phyloP scores from a whole-genome alignment of 2,113 vertebrate genomes.

The Cyanoliseus patagonus region DNA sequence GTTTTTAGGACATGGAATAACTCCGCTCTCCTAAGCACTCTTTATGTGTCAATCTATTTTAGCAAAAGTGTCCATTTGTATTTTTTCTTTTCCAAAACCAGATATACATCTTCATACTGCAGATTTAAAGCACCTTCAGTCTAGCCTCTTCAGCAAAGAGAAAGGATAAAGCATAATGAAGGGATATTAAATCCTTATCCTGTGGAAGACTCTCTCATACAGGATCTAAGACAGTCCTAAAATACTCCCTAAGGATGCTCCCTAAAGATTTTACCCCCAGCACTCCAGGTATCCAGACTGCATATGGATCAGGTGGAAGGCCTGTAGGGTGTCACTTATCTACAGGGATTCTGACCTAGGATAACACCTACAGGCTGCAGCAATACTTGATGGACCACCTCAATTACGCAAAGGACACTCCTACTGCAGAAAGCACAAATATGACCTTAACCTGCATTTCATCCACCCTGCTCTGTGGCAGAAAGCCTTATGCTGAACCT shows the following conservation, averaged over 20 bases:
- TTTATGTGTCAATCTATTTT: background rate
- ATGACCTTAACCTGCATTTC: background rate
- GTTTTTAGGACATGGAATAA: background rate
- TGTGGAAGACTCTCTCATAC: background rate
- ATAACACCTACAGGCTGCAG: background rate
- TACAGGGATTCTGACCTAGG: background rate
- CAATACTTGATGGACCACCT: background rate
- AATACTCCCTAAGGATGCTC: background rate
- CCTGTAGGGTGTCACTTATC: background rate
- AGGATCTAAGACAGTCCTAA: background rate
- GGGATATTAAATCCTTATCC: background rate
- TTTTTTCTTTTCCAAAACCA: background rate
- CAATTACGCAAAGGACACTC: background rate
- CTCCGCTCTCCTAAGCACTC: background rate
- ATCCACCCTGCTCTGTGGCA: background rate
- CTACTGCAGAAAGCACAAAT: background rate
- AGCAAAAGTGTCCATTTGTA: background rate
- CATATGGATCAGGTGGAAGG: background rate
- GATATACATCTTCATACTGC: background rate
- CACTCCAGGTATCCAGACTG: background rate
- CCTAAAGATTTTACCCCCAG: background rate
- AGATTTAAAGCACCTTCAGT: background rate
- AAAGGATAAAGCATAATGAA: background rate
- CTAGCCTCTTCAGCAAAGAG: background rate
- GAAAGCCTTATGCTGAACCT: background rate